Evolutionary conservation across 2,113 vertebrate genomes (phyloP).

Genomic region (Propithecus coquereli): DNA sequence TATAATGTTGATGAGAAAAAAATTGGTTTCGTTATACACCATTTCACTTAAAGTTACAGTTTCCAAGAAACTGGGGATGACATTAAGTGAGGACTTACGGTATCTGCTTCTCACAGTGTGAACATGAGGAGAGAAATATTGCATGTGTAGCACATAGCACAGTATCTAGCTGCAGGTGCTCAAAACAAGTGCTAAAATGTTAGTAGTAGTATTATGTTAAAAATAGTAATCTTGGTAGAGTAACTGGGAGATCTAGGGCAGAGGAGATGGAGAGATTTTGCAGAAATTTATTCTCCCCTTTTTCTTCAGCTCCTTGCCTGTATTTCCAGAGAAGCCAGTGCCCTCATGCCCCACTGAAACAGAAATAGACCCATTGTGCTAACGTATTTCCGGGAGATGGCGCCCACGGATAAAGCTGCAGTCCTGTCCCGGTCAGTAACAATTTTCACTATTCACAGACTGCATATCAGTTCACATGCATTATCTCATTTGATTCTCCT

Average conservation of each 20-base stretch:
- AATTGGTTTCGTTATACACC: too few species aligned
- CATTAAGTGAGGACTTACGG: background rate
- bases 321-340: background rate
- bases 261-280: background rate
- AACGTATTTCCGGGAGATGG: slow-evolving; percentile 53
- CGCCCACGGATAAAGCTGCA: background rate
- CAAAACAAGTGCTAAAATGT: background rate
- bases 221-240: background rate
- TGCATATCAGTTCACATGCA: background rate
- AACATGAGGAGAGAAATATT: background rate
- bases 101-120: background rate
- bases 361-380: background rate
- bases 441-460: background rate
- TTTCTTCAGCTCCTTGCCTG: background rate
- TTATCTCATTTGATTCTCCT: background rate
- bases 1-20: too few species aligned
- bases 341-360: background rate
- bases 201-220: background rate
- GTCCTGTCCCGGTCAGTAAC: background rate
- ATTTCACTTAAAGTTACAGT: background rate
- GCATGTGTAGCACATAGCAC: background rate
- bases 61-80: background rate
- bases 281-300: background rate
- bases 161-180: background rate
- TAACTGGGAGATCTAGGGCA: background rate